phyloP scores from a whole-genome alignment of 2,888 invertebrate genomes.

The Tridacna crocea region DNA sequence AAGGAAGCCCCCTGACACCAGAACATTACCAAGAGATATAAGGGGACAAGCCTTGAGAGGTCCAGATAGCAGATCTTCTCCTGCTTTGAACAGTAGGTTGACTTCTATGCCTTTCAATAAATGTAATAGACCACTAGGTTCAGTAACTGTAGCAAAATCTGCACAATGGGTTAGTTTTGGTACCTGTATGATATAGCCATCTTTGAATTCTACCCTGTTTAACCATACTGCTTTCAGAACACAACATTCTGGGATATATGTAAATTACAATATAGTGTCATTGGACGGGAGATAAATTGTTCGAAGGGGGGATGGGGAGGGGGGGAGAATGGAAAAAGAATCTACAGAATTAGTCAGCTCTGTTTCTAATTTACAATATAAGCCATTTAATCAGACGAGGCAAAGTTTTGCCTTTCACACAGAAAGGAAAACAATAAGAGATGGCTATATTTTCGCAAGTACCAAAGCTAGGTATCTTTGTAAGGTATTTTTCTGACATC shows the following conservation, averaged over 20 bases:
- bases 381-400: no score
- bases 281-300: no score
- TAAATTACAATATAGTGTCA: background rate
- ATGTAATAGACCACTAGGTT: background rate
- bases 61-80: constrained; percentile 68
- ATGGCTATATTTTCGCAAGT: background rate
- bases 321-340: no score
- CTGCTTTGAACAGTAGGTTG: constrained; percentile 72
- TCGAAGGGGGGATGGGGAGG: no score
- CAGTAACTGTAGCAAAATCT: background rate
- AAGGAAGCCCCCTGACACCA: constrained; percentile 36
- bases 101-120: background rate
- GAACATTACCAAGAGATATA: constrained; percentile 56
- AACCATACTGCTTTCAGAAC: background rate
- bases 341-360: no score
- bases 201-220: background rate
- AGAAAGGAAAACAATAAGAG: background rate
- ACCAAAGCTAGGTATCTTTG: background rate
- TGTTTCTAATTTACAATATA: no score
- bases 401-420: background rate
- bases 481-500: background rate
- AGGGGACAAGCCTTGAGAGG: constrained; percentile 57
- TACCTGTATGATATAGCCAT: constrained; percentile 27
- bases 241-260: background rate
- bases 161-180: constrained; percentile 42